Evolutionary conservation across 2,113 vertebrate species (phyloP).

Genomic region (Herpailurus yagouaroundi): DNA sequence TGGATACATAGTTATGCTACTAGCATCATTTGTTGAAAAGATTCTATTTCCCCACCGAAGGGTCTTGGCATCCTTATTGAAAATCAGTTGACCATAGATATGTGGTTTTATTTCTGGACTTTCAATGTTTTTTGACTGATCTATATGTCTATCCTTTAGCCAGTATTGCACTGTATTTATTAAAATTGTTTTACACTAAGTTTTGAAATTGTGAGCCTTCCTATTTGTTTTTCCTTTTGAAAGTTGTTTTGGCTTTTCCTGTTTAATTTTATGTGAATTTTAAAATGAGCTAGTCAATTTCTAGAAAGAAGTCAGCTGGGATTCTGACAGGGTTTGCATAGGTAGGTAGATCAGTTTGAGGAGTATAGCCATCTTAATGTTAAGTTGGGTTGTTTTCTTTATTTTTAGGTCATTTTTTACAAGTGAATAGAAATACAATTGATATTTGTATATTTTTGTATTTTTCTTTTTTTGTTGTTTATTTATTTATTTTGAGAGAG

Average conservation of each 20-base stretch:
- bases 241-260: background rate
- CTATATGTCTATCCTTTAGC: background rate
- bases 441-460: background rate
- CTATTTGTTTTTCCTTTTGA: background rate
- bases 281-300: conserved; percentile 5
- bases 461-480: background rate
- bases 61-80: background rate
- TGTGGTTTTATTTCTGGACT: conserved; percentile 9
- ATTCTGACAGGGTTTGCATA: background rate
- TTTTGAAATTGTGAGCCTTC: background rate
- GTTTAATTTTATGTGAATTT: conserved; percentile 14
- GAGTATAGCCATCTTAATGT: background rate
- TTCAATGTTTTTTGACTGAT: background rate
- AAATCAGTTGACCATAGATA: background rate
- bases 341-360: background rate
- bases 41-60: background rate
- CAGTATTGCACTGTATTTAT: background rate
- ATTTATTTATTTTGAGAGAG: too few relatives aligned
- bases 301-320: conserved; percentile 21
- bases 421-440: background rate
- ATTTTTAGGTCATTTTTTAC: background rate
- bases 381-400: background rate
- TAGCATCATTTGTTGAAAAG: background rate
- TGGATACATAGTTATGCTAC: background rate
- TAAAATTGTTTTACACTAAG: background rate